These are phyloP conservation scores for Euura lappo DNA, from an alignment of 1,140 invertebrate species.

Conservation along the genomic window DNA sequence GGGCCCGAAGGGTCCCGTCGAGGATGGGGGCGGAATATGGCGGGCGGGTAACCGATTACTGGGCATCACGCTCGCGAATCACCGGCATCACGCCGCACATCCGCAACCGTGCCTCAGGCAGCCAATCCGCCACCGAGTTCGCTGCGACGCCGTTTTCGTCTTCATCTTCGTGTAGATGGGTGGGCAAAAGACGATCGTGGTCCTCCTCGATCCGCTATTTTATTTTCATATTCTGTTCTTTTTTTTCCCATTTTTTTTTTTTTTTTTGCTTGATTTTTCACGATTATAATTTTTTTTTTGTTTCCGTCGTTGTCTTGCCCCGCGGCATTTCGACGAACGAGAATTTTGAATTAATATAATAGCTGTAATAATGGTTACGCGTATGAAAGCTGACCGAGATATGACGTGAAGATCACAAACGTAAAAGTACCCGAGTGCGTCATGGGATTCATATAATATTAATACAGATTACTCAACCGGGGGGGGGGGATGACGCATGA, in stretches of 20 bases:
- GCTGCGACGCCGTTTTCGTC: background rate
- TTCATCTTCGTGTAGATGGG: background rate
- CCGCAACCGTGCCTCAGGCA: constrained; percentile 58
- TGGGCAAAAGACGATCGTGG: constrained; percentile 3
- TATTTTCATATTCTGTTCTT: no score
- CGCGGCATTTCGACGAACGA: constrained; percentile 26
- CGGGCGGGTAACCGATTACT: constrained; percentile 55
- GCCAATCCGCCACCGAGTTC: constrained; percentile 56
- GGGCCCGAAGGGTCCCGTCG: background rate
- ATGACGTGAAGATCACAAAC: no score
- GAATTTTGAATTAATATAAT: constrained; percentile 57
- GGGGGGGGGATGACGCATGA: no score
- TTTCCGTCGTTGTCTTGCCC: constrained; percentile 34
- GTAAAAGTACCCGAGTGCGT: no score
- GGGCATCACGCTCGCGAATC: constrained; percentile 59
- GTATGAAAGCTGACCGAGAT: no score
- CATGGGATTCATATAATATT: no score
- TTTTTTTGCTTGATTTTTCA: no score
- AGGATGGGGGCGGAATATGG: constrained; percentile 37
- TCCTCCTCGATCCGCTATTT: constrained; percentile 21
- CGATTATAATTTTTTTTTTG: background rate
- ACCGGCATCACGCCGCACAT: constrained; percentile 60
- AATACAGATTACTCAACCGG: no score
- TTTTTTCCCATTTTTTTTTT: no score
- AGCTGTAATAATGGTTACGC: constrained; percentile 21